A percentile compares a stretch with the other conserved stretches of the same genome.
Evolutionary conservation across 2,113 vertebrate species (phyloP).

Genomic region (Arenaria interpres): DNA sequence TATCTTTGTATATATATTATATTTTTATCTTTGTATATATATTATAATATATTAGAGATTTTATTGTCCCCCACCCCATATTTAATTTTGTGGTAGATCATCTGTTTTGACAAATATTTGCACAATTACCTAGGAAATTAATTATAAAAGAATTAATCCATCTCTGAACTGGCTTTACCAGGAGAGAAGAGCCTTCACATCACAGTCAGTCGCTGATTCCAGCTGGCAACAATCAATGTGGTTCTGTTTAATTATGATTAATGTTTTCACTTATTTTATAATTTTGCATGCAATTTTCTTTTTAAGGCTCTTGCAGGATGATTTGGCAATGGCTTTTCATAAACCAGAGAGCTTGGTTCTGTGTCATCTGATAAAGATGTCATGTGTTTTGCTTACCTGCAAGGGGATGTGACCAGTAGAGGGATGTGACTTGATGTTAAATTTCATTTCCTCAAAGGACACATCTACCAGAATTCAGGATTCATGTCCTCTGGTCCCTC

Average conservation of each 20-base stretch:
- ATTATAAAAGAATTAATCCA: conserved; percentile 24
- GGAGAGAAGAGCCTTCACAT: conserved; percentile 13
- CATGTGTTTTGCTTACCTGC: conserved; percentile 20
- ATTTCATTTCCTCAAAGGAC: not conserved
- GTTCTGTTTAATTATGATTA: conserved; percentile 50
- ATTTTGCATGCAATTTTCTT: conserved; percentile 44
- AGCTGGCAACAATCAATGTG: conserved; percentile 25
- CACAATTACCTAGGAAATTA: conserved; percentile 25
- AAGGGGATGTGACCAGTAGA: not conserved
- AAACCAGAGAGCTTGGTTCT: not conserved
- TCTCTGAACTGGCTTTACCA: conserved; percentile 14
- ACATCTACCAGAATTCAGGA: conserved; percentile 32
- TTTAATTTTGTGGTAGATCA: conserved; percentile 1
- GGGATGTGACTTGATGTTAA: not conserved
- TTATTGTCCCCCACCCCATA: not conserved
- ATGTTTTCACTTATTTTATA: conserved; percentile 57
- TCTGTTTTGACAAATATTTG: conserved; percentile 38
- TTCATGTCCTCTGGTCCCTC: not conserved
- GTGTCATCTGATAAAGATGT: not conserved
- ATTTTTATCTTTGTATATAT: not conserved
- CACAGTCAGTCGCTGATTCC: conserved; percentile 2
- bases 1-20: not conserved
- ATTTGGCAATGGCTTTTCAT: not conserved
- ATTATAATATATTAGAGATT: not conserved
- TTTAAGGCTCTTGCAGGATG: not conserved